These are phyloP conservation scores for Siniperca obscura DNA, from an alignment of 2,797 vertebrate species.

Conservation along the genomic window DNA sequence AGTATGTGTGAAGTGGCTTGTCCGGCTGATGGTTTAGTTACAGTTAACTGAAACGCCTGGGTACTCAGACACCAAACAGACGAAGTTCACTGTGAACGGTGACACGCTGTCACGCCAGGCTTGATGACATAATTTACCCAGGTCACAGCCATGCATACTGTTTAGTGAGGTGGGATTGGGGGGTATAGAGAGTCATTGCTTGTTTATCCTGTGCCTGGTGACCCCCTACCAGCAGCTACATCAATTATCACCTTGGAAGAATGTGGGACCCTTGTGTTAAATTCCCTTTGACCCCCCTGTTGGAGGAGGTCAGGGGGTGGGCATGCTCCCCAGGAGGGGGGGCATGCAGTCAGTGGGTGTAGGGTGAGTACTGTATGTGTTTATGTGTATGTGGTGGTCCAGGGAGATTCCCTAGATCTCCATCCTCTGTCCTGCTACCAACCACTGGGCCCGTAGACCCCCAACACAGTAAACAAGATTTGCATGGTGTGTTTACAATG, in stretches of 20 bases:
- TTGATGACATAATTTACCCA: constrained; percentile 79
- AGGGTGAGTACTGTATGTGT: constrained; percentile 64
- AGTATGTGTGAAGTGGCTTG: constrained; percentile 62
- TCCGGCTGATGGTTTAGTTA: constrained; percentile 55
- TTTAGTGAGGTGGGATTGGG: constrained; percentile 65
- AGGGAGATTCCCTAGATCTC: constrained; percentile 62
- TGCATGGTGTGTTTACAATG: constrained; percentile 80
- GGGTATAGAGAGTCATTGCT: constrained; percentile 63
- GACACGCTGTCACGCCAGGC: constrained; percentile 73
- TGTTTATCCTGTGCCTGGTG: constrained; percentile 85
- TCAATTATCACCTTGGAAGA: constrained; percentile 91
- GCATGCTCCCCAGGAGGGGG: constrained; percentile 72
- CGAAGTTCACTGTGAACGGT: constrained; percentile 59
- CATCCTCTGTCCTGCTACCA: constrained; percentile 49
- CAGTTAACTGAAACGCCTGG: constrained; percentile 76
- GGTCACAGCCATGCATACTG: constrained; percentile 74
- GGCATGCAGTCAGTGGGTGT: constrained; percentile 70
- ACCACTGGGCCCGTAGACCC: constrained; percentile 57
- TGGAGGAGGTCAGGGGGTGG: constrained; percentile 82
- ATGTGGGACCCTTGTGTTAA: constrained; percentile 87
- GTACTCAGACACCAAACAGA: constrained; percentile 68
- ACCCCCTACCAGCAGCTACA: constrained; percentile 86
- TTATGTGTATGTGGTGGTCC: constrained; percentile 53
- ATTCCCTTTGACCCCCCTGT: constrained; percentile 87
- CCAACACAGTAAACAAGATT: constrained; percentile 75